Conservation (phyloP, 2,113 vertebrate genomes). For the Psilopogon haemacephalus region DNA sequence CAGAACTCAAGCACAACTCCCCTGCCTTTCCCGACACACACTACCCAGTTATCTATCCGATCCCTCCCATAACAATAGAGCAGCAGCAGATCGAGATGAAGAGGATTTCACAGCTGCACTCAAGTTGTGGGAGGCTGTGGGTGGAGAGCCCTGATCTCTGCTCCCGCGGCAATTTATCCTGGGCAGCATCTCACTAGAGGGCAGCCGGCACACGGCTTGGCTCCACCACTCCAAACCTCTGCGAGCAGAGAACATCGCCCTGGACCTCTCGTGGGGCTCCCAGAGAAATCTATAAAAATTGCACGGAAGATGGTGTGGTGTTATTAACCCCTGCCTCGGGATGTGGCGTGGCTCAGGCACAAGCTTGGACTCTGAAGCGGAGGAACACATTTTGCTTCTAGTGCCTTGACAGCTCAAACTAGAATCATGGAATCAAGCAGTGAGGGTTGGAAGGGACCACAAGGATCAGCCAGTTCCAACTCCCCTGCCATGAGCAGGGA, state of each 20-base stretch:
- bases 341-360: fast-evolving
- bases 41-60: fast-evolving
- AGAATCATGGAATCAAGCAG: too few relatives aligned
- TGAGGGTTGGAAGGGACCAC: too few relatives aligned
- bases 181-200: slow-evolving; percentile 52
- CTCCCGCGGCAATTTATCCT: not conserved
- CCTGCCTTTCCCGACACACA: not conserved
- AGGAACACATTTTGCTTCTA: not conserved
- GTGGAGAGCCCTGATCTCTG: fast-evolving
- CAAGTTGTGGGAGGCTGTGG: fast-evolving
- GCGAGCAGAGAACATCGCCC: not conserved
- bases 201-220: not conserved
- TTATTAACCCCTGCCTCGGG: fast-evolving
- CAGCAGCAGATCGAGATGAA: not conserved
- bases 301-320: fast-evolving
- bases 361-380: not conserved
- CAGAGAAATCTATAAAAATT: fast-evolving
- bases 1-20: not conserved
- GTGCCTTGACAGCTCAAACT: not conserved
- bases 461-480: too few relatives aligned
- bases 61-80: fast-evolving
- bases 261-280: not conserved
- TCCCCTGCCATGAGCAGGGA: too few relatives aligned
- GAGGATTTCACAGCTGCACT: not conserved
- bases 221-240: not conserved